Evolutionary conservation across 2,888 invertebrate species (phyloP).

Genomic region (Galerucella nymphaeae): DNA sequence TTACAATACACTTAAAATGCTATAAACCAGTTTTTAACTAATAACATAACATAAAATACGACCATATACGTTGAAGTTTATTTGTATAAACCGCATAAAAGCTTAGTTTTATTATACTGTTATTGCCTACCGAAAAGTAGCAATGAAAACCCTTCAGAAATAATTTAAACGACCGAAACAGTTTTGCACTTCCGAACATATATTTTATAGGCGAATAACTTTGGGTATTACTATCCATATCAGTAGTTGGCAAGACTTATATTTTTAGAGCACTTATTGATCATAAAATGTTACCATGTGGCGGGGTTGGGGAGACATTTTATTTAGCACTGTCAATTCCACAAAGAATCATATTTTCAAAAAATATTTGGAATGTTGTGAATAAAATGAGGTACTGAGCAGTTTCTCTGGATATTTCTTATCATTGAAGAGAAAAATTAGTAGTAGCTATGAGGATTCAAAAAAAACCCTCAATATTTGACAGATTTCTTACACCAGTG

Average conservation of each 20-base stretch:
- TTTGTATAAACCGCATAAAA: slow-evolving; percentile 1
- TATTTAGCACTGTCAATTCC: too few species aligned
- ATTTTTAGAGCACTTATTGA: slow-evolving; percentile 22
- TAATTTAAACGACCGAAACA: slow-evolving; percentile 23
- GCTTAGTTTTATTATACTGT: slow-evolving; percentile 17
- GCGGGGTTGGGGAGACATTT: not conserved
- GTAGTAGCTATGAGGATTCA: too few species aligned
- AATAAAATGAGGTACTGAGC: too few species aligned
- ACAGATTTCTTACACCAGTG: too few species aligned
- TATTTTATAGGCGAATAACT: slow-evolving; percentile 31
- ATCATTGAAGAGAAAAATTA: too few species aligned
- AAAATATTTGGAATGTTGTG: too few species aligned
- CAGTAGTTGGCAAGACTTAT: slow-evolving; percentile 25
- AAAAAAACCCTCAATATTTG: too few species aligned
- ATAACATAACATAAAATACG: not conserved
- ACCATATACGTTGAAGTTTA: not conserved
- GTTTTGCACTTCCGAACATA: slow-evolving; percentile 26
- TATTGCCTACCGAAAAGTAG: slow-evolving; percentile 19
- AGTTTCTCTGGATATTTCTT: too few species aligned
- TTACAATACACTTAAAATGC: not conserved
- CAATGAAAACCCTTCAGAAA: slow-evolving; percentile 18
- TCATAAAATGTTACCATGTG: slow-evolving; percentile 5
- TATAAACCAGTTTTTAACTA: not conserved
- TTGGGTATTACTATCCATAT: slow-evolving; percentile 22
- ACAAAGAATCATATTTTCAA: too few species aligned